These are phyloP conservation scores for Rhagium mordax DNA, from an alignment of 2,888 invertebrate species.

Conservation along the genomic window DNA sequence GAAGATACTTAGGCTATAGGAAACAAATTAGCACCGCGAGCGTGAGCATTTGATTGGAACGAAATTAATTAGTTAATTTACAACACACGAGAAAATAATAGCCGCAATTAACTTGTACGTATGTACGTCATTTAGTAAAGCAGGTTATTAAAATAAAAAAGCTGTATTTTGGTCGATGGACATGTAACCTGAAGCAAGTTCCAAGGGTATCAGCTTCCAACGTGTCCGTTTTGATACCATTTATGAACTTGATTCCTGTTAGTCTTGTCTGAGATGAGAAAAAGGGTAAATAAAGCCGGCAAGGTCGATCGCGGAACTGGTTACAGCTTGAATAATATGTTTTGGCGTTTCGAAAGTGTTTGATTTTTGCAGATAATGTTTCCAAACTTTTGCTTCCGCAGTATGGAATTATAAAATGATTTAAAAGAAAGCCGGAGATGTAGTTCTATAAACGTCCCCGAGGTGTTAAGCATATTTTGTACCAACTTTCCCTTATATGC, in stretches of 20 bases:
- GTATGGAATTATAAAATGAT: no score
- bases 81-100: background rate
- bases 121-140: background rate
- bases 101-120: background rate
- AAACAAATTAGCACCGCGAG: no score
- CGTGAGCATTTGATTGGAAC: background rate
- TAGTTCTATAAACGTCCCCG: no score
- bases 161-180: background rate
- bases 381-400: no score
- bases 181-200: background rate
- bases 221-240: background rate
- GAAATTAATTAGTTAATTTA: background rate
- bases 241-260: background rate
- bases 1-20: no score
- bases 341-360: background rate
- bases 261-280: background rate
- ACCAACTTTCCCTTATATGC: no score
- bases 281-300: background rate
- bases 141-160: background rate
- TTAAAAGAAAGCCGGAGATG: no score
- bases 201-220: conserved; percentile 7
- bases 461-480: no score
- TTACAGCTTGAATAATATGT: background rate
- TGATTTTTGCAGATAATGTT: no score
- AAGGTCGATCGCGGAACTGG: background rate